Evolutionary conservation across 1,140 invertebrate genomes (phyloP), one percentile per base, ranked within the genome.

Genomic region (Drosophila albomicans): DNA sequence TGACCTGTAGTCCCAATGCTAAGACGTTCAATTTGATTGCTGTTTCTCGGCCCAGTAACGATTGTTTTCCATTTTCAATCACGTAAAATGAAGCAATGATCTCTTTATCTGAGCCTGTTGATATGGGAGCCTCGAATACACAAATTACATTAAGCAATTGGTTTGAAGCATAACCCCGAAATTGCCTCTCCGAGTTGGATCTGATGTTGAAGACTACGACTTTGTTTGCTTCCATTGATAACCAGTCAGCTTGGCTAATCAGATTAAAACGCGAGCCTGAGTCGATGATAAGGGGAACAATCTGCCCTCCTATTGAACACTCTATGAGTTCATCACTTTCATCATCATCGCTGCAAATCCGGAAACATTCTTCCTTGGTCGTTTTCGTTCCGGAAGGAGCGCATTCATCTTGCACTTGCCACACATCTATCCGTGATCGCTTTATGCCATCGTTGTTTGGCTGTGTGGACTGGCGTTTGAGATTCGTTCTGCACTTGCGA

Each of bases 21-120:
- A 76, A 49, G 11, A 70, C 73, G 25, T 59, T 58, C 28, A 66
- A 49, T 65, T 76, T 46, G 1, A 58, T 70, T n/a, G 71, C 66
- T 16, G 71, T 78, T 49, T 70, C 49, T 46, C 51, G 11, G 6
- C 71, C 69, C 46, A 76, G 64, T 38, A 72, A 52, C 28, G 71
- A 72, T 52, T 73, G 65, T 41, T 45, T 52, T 41, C 64, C 73
- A 48, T 79, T 75, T 65, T 75, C 59, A 64, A 79, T 68, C 6
- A 76, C 68, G 58, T 59, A 79, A 69, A 70, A 74, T 32, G 49
- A 65, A 30, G 76, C 52, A 65, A 79, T 79, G 13, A 75, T 25
- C 41, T 79, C 59, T 32, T 32, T 32, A 32, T 32, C 30, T 32
- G 30, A 32, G 30, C 30, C 30, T 32, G 30, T 32, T 32, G 51